Evolutionary conservation across 1,140 invertebrate genomes (phyloP).

Genomic region (Xylocopa sonorina): DNA sequence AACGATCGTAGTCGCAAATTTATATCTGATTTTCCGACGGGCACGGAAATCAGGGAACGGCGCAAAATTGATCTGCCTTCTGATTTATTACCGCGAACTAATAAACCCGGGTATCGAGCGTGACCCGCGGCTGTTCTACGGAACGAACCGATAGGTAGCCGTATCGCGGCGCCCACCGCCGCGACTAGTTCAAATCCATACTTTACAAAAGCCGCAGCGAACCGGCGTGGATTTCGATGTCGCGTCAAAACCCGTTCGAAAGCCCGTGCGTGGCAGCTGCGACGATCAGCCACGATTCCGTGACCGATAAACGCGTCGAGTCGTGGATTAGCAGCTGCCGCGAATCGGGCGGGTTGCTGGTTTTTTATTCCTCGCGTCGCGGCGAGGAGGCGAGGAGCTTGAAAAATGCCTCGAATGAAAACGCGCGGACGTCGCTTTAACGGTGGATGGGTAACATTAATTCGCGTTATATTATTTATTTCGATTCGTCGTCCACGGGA

Average conservation of each 20-base stretch:
- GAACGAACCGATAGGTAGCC: constrained; percentile 58
- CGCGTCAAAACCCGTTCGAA: constrained; percentile 24
- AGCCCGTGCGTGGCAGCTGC: background rate
- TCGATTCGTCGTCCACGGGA: constrained; percentile 10
- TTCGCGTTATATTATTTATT: constrained; percentile 23
- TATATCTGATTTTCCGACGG: constrained; percentile 76
- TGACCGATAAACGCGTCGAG: constrained; percentile 15
- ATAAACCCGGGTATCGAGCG: constrained; percentile 77
- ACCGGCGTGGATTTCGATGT: constrained; percentile 37
- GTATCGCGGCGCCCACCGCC: constrained; percentile 42
- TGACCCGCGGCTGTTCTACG: constrained; percentile 58
- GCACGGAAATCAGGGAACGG: constrained; percentile 74
- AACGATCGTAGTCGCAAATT: constrained; percentile 72
- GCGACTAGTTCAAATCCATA: constrained; percentile 61
- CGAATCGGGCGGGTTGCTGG: background rate
- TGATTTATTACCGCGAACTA: constrained; percentile 79
- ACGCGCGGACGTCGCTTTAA: background rate
- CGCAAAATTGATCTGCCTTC: constrained; percentile 76
- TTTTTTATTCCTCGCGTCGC: background rate
- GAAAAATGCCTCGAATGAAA: background rate
- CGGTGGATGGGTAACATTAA: constrained; percentile 1
- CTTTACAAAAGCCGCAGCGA: constrained; percentile 66
- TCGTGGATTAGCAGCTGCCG: constrained; percentile 6
- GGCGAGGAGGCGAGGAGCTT: background rate
- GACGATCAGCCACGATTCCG: background rate